Conservation (phyloP, 2,113 vertebrate species). For the Xiphorhynchus elegans region DNA sequence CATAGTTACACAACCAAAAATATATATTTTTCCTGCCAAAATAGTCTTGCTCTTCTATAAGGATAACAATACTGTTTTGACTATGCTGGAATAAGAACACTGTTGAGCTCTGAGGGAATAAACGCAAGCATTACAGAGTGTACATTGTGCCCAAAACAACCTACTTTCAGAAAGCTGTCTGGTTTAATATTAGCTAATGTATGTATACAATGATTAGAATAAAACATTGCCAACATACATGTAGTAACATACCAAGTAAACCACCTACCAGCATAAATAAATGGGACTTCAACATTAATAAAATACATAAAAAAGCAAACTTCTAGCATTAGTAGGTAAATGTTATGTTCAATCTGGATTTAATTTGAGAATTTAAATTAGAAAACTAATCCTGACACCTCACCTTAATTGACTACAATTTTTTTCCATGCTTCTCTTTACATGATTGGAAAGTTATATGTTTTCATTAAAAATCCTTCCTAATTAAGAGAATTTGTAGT, state of each 20-base stretch:
- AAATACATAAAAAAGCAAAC: background rate
- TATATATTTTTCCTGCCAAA: background rate
- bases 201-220: background rate
- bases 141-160: background rate
- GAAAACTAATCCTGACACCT: background rate
- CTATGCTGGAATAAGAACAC: fast-evolving
- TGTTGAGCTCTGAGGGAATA: background rate
- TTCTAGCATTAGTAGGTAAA: background rate
- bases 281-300: background rate
- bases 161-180: background rate
- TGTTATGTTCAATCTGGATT: background rate
- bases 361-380: background rate
- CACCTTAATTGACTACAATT: background rate
- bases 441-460: background rate
- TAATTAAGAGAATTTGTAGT: background rate
- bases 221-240: background rate
- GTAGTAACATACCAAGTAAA: background rate
- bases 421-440: background rate
- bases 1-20: background rate
- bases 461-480: background rate
- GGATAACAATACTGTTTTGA: background rate
- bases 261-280: background rate
- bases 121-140: background rate
- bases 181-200: background rate
- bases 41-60: background rate